Conservation (phyloP, 2,888 invertebrate genomes). For the Chrysina gloriosa region DNA sequence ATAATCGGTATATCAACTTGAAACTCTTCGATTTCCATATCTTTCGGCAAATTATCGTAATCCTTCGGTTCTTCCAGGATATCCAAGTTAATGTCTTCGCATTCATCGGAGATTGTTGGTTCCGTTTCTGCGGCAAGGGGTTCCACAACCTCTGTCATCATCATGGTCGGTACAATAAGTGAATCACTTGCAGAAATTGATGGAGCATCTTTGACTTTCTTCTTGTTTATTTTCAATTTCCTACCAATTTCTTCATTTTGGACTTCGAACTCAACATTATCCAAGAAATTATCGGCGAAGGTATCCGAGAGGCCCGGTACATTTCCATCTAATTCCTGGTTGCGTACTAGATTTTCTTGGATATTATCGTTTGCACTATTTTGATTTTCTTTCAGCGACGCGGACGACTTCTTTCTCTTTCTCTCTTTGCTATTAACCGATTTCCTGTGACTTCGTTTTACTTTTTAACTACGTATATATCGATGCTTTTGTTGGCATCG, state of each 20-base stretch:
- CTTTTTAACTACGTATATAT: constrained; percentile 12
- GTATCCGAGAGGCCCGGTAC: background rate
- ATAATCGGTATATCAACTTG: constrained; percentile 29
- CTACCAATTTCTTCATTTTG: constrained; percentile 34
- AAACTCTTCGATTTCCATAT: constrained; percentile 39
- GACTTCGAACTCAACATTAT: constrained; percentile 29
- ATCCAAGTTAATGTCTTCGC: no score
- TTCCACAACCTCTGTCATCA: no score
- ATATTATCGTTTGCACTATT: background rate
- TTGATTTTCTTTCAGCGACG: background rate
- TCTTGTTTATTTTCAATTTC: constrained; percentile 30
- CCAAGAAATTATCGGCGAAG: background rate
- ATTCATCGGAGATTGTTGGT: background rate
- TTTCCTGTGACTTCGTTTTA: constrained; percentile 30
- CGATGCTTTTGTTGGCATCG: background rate
- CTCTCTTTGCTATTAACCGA: constrained; percentile 12
- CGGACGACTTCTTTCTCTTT: constrained; percentile 13
- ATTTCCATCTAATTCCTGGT: background rate
- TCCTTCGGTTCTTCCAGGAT: no score
- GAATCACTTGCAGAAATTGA: background rate
- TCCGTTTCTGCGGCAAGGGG: no score
- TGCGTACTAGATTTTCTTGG: no score
- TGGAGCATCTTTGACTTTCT: constrained; percentile 15
- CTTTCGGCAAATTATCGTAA: constrained; percentile 26
- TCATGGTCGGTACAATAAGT: background rate